Evolutionary conservation across 2,797 vertebrate species (phyloP).

Genomic region (Melanotaenia parkinsoni): DNA sequence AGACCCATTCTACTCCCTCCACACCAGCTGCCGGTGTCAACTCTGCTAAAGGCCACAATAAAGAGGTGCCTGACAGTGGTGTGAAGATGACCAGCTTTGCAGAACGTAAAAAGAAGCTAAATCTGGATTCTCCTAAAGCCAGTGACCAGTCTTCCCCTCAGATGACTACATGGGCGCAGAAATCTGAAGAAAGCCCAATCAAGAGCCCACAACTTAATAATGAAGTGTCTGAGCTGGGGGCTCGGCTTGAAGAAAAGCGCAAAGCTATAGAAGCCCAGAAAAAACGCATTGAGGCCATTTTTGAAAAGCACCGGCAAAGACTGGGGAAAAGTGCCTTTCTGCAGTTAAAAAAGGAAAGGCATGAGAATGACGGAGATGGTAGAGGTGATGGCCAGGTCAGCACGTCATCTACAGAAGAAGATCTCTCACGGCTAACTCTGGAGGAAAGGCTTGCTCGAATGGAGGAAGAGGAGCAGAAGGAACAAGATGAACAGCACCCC

Average conservation of each 20-base stretch:
- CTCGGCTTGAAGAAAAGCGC: conserved; percentile 90
- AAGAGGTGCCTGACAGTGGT: conserved; percentile 80
- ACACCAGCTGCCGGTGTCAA: conserved; percentile 68
- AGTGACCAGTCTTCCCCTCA: conserved; percentile 48
- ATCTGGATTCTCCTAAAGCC: conserved; percentile 72
- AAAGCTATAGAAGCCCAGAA: conserved; percentile 94
- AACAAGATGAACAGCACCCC: conserved; percentile 50
- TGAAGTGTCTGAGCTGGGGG: conserved; percentile 90
- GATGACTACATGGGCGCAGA: conserved; percentile 77
- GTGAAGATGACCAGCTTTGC: conserved; percentile 94
- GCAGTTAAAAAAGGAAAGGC: conserved; percentile 89
- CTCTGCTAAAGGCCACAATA: conserved; percentile 55
- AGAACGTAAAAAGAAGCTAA: conserved; percentile 88
- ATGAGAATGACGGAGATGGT: conserved; percentile 59
- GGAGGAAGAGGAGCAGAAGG: conserved; percentile 77
- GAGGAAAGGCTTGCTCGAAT: conserved; percentile 82
- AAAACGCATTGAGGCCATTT: conserved; percentile 93
- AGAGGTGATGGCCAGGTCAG: conserved; percentile 51
- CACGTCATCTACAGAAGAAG: conserved; percentile 74
- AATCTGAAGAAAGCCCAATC: conserved; percentile 79
- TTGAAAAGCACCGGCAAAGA: conserved; percentile 91
- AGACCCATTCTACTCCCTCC: conserved; percentile 76
- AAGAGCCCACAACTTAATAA: conserved; percentile 87
- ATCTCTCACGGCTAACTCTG: conserved; percentile 68
- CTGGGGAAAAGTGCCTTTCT: conserved; percentile 92